A percentile compares a stretch with the other conserved stretches of the same genome.
Conservation (phyloP, 2,797 vertebrate genomes). For the Ammospiza maritima region DNA sequence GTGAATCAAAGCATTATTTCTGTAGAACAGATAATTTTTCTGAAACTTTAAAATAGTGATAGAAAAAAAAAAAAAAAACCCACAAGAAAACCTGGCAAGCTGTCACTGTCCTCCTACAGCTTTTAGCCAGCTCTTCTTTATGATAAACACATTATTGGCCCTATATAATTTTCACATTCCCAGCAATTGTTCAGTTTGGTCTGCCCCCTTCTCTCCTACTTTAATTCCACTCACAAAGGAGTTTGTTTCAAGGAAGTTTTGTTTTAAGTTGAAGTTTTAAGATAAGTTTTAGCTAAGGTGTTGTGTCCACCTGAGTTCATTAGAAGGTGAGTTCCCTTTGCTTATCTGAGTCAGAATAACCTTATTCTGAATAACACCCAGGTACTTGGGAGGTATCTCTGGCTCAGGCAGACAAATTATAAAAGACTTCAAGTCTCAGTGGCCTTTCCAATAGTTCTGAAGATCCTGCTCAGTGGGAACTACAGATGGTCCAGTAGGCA, state of each 20-base stretch:
- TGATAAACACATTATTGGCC: constrained; percentile 41
- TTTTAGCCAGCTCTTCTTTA: constrained; percentile 54
- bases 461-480: not conserved
- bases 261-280: not conserved
- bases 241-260: not conserved
- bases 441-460: not conserved
- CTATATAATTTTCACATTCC: constrained; percentile 26
- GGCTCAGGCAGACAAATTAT: not conserved
- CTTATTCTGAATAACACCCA: not conserved
- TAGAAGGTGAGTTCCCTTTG: not conserved
- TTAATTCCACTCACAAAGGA: not conserved
- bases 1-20: not conserved
- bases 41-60: constrained; percentile 16
- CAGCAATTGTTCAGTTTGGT: constrained; percentile 21
- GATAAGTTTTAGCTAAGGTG: not conserved
- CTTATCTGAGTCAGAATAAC: not conserved
- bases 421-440: not conserved
- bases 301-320: not conserved
- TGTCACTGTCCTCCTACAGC: constrained; percentile 53
- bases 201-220: constrained; percentile 16
- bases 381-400: not conserved
- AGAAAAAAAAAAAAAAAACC: not conserved
- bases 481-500: not conserved
- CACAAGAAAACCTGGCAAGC: constrained; percentile 29
- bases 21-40: constrained; percentile 16